Evolutionary conservation across 2,113 vertebrate species (phyloP).

Genomic region (Pagrus major): DNA sequence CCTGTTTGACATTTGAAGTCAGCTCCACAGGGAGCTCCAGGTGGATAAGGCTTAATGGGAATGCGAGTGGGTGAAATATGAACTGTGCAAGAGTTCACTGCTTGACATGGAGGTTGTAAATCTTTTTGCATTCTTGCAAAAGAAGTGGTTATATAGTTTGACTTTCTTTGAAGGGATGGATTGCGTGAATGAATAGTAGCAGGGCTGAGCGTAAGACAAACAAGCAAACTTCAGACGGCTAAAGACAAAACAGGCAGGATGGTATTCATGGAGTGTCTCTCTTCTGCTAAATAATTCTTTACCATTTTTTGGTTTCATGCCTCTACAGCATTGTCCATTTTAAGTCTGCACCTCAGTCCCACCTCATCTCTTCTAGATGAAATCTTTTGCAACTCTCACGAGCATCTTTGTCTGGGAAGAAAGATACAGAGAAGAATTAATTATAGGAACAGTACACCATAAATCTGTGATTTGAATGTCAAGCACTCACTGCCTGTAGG

Average conservation of each 20-base stretch:
- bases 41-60: slow-evolving; percentile 51
- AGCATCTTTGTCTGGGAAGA: not conserved
- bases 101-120: not conserved
- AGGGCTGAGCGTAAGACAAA: not conserved
- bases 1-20: slow-evolving; percentile 71
- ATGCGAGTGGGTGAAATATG: slow-evolving; percentile 43
- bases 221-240: not conserved
- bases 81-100: slow-evolving; percentile 30
- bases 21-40: slow-evolving; percentile 44
- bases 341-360: not conserved
- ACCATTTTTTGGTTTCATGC: not conserved
- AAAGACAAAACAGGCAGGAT: not conserved
- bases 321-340: not conserved
- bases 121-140: slow-evolving; percentile 1
- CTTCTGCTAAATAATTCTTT: not conserved
- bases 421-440: not conserved
- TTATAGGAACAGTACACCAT: not conserved
- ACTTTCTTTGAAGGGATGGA: not conserved
- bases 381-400: slow-evolving; percentile 6
- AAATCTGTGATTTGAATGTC: not conserved
- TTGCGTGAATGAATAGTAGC: not conserved
- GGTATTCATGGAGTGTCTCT: not conserved
- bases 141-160: not conserved
- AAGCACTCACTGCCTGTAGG: not conserved
- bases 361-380: not conserved